Evolutionary conservation across 2,797 vertebrate species (phyloP).

Genomic region (Macropus fuliginosus): DNA sequence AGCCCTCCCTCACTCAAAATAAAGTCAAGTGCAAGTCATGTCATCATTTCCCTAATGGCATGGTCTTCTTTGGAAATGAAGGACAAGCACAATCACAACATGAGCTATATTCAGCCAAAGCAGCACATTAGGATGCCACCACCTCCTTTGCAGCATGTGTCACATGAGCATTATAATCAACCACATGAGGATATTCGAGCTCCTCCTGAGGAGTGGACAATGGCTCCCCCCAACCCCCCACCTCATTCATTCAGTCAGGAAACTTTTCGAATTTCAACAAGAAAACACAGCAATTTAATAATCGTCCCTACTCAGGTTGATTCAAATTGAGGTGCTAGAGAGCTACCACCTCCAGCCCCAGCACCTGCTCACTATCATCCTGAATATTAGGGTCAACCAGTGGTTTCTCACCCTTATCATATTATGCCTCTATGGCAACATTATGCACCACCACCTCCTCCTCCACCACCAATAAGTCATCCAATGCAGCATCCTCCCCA

Average conservation of each 20-base stretch:
- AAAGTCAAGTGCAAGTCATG: too few species aligned
- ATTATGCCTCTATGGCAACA: constrained; percentile 97
- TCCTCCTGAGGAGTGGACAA: constrained; percentile 87
- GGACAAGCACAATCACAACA: background rate
- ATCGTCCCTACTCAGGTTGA: constrained; percentile 99
- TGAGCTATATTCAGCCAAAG: constrained; percentile 93
- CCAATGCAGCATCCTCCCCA: constrained; percentile 96
- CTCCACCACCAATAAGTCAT: constrained; percentile 94
- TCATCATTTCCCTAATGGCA: too few species aligned
- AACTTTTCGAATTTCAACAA: constrained; percentile 97
- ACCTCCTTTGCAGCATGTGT: constrained; percentile 90
- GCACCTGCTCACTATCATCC: constrained; percentile 93
- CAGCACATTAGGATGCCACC: constrained; percentile 94
- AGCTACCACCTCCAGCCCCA: constrained; percentile 89
- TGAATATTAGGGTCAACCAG: constrained; percentile 95
- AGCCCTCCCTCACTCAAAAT: too few species aligned
- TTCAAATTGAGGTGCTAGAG: constrained; percentile 89
- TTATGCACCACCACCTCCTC: constrained; percentile 93
- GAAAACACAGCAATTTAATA: constrained; percentile 99
- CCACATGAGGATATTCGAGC: constrained; percentile 92
- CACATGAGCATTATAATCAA: constrained; percentile 94
- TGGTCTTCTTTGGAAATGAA: too few species aligned
- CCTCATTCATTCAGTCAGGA: constrained; percentile 91
- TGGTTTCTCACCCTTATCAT: constrained; percentile 95
- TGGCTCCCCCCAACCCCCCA: constrained; percentile 85